Percentiles rank a stretch among this genome's conserved stretches.
These are phyloP conservation scores for Agrilus cyanescens DNA, from an alignment of 2,888 invertebrate genomes.

Conservation along the genomic window DNA sequence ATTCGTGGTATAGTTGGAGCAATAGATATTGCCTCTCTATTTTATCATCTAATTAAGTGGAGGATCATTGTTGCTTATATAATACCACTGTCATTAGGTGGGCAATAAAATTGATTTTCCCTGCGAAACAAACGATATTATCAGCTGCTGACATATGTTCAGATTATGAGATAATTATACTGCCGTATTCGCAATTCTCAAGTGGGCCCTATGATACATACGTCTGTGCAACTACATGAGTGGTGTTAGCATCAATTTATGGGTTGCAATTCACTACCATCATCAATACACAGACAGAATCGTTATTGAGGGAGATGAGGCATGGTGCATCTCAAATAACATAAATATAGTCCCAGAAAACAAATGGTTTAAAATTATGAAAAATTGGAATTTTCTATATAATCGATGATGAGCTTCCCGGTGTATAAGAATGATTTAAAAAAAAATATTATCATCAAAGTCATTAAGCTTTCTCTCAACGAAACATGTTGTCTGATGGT, in stretches of 20 bases:
- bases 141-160: constrained; percentile 13
- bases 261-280: not conserved
- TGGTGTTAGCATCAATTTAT: constrained; percentile 3
- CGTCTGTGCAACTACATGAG: constrained; percentile 5
- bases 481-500: not conserved
- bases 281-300: too few species aligned
- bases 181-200: constrained; percentile 10
- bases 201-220: constrained; percentile 3
- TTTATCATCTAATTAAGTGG: not conserved
- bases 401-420: not conserved
- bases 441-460: not conserved
- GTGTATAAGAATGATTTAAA: not conserved
- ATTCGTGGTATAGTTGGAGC: too few species aligned
- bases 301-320: too few species aligned
- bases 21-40: too few species aligned
- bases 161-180: constrained; percentile 7
- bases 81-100: constrained; percentile 11
- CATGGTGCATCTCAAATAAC: too few species aligned
- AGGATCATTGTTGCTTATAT: constrained; percentile 2
- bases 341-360: too few species aligned
- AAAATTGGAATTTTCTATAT: not conserved
- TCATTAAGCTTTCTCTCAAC: not conserved
- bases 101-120: constrained; percentile 14
- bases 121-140: constrained; percentile 10
- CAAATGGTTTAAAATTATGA: not conserved